phyloP scores from a whole-genome alignment of 2,113 vertebrate genomes.

The Theropithecus gelada region DNA sequence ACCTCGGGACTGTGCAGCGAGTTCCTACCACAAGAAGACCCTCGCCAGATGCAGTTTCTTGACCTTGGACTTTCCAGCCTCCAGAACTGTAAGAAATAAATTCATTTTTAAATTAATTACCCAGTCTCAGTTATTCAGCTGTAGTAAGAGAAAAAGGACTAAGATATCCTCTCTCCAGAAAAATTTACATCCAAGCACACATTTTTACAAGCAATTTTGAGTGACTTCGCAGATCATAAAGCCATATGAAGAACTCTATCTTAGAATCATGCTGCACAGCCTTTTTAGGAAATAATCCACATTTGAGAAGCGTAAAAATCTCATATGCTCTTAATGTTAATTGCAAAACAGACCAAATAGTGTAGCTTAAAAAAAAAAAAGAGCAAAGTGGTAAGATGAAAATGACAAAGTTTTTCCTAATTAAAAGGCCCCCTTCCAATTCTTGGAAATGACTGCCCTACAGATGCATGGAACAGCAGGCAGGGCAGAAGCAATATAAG shows the following conservation, averaged over 20 bases:
- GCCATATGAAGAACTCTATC: neutral
- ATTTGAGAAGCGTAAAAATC: neutral
- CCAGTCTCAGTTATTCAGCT: neutral
- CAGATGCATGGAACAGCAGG: neutral
- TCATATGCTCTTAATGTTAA: neutral
- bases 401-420: neutral
- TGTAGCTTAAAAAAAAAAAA: neutral
- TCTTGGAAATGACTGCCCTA: neutral
- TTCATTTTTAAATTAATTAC: neutral
- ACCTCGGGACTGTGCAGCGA: neutral
- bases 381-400: neutral
- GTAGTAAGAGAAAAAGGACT: neutral
- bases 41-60: neutral
- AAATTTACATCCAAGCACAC: neutral
- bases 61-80: neutral
- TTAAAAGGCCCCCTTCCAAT: fast-evolving
- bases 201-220: neutral
- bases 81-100: neutral
- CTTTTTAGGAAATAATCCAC: neutral
- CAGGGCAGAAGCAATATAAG: neutral
- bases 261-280: neutral
- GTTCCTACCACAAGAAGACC: neutral
- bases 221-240: neutral
- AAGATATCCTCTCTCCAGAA: neutral
- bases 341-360: neutral